These are phyloP conservation scores for Torymus auratus DNA, from an alignment of 2,888 invertebrate genomes.

Conservation along the genomic window DNA sequence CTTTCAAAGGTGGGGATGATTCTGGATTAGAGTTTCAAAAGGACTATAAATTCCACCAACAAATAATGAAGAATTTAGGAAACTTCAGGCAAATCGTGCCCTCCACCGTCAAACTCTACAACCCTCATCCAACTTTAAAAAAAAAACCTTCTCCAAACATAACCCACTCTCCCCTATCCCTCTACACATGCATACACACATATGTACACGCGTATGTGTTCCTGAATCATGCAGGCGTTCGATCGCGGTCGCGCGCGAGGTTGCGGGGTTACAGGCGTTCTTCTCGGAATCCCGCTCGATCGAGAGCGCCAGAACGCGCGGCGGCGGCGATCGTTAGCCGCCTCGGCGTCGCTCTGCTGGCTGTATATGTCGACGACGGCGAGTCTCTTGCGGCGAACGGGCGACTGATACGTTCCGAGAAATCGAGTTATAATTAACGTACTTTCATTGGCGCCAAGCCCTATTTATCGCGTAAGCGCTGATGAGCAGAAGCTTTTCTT, in stretches of 20 bases:
- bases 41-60: too few species aligned
- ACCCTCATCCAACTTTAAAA: too few species aligned
- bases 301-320: constrained; percentile 22
- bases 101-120: too few species aligned
- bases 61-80: too few species aligned
- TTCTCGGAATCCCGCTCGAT: constrained; percentile 62
- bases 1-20: too few species aligned
- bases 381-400: background rate
- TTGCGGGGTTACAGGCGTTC: constrained; percentile 62
- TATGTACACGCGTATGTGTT: background rate
- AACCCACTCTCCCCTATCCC: too few species aligned
- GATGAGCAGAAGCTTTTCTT: too few species aligned
- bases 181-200: too few species aligned
- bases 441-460: constrained; percentile 54
- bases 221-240: constrained; percentile 60
- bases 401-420: constrained; percentile 45
- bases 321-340: constrained; percentile 43
- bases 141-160: too few species aligned
- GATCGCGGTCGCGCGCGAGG: constrained; percentile 60
- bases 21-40: too few species aligned
- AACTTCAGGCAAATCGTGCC: too few species aligned
- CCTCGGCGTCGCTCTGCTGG: constrained; percentile 8
- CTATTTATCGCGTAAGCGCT: constrained; percentile 18
- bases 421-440: constrained; percentile 58
- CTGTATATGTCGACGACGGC: too few species aligned